Evolutionary conservation across 2,797 vertebrate species (phyloP).

Genomic region (Picus viridis): DNA sequence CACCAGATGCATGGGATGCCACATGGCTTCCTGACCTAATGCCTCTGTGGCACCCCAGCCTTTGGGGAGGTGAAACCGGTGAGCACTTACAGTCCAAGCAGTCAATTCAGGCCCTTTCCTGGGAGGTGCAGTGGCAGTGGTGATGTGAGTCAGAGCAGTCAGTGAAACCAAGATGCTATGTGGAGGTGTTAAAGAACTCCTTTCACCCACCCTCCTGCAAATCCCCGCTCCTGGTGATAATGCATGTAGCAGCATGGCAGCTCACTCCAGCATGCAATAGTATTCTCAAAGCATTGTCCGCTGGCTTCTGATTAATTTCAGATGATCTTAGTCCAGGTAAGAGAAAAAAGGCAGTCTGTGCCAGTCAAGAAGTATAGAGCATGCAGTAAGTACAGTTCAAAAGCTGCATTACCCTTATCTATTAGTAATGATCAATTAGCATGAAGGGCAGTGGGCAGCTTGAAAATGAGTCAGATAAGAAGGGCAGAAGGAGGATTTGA

Average conservation of each 20-base stretch:
- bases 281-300: not conserved
- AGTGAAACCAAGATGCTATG: rapidly evolving
- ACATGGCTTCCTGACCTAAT: rapidly evolving
- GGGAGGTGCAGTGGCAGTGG: rapidly evolving
- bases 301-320: conserved; percentile 4
- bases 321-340: not conserved
- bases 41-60: not conserved
- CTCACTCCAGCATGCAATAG: not conserved
- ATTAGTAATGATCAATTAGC: conserved; percentile 68
- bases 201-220: not conserved
- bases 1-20: rapidly evolving
- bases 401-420: conserved; percentile 59
- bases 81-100: not conserved
- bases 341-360: not conserved
- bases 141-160: not conserved
- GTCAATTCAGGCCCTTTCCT: not conserved
- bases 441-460: conserved; percentile 57
- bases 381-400: conserved; percentile 25
- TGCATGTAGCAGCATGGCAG: not conserved
- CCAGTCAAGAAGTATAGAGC: conserved; percentile 7
- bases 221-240: not conserved
- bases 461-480: conserved; percentile 66
- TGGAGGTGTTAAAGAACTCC: not conserved
- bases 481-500: conserved; percentile 56
- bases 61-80: rapidly evolving